Base-by-base conservation (phyloP, 1,140 invertebrate species). In the Stegodyphus mimosarum region DNA sequence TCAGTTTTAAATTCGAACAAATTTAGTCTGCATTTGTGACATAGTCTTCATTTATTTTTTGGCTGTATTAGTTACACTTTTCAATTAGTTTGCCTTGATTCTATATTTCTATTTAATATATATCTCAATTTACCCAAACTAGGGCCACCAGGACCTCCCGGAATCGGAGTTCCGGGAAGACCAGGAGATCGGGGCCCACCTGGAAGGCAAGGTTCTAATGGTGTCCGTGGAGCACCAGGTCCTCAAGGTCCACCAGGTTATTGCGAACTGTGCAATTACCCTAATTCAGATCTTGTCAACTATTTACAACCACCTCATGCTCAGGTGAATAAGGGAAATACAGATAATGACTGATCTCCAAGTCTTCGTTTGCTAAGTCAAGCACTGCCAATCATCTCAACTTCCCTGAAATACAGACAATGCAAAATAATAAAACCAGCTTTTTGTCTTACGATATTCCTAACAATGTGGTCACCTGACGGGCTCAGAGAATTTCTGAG, bases 101-200 rank as follows among this genome's bases (percentile, higher is more conserved):
- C 1, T 3, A 33, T 33, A 33, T 33, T 33, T 33, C 1, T 33
- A 33, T 33, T 33, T 33, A 33, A 33, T 33, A 33, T 33, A 33
- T 3, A 33, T 33, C 33, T 33, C 33, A 33, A 33, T 33, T 33
- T 33, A 33, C 33, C 33, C 33, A 33, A 33, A 33, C 33, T 76
- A 93, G 94, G 94, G 81, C 90, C 92, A 66, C 90, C 92, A 79
- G 94, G 94, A 52, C 92, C 92, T 74, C 91, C 92, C 52, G 94
- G 94, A 9, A 87, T 92, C 60, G 93, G 93, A 74, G 89, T 91
- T 33, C 90, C 91, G 7, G 93, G 94, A 7, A 91, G 92, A 88
- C 90, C 90, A 73, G 94, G 94, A 15, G 92, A 93, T 72, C 91
- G 93, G 89, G 94, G 94, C 48, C 93, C 94, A 89, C 89, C 92